Percentiles rank a stretch among this genome's conserved stretches.
phyloP scores from a whole-genome alignment of 2,113 vertebrate species.

The Lepisosteus oculatus region DNA sequence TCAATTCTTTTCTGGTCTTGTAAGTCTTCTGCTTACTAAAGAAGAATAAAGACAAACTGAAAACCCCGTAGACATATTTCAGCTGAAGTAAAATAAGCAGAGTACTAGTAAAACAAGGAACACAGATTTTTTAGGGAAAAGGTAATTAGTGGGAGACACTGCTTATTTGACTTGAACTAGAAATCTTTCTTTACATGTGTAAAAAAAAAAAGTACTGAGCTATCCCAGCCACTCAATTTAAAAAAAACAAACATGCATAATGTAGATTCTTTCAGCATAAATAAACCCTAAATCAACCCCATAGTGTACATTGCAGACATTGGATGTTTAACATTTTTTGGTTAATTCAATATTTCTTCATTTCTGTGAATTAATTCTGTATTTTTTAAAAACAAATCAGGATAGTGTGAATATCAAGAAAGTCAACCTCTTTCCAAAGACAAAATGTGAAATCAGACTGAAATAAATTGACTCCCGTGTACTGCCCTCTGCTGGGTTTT shows the following conservation, averaged over 20 bases:
- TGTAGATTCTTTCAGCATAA: neutral
- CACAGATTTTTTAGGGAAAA: neutral
- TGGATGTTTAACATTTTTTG: neutral
- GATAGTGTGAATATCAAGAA: too few relatives aligned
- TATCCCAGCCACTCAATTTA: neutral
- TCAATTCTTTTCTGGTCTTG: neutral
- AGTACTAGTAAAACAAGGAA: neutral
- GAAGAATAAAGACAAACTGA: neutral
- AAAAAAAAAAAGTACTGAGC: neutral
- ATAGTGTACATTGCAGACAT: too few relatives aligned
- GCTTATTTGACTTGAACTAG: neutral
- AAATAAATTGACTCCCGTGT: too few relatives aligned
- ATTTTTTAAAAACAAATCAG: too few relatives aligned
- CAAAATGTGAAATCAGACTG: too few relatives aligned
- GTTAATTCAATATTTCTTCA: neutral
- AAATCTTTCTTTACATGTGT: neutral
- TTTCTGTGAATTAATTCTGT: neutral
- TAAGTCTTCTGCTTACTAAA: neutral
- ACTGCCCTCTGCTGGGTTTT: too few relatives aligned
- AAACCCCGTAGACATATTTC: neutral
- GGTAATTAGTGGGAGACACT: neutral
- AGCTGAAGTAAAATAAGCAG: neutral
- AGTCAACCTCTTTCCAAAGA: too few relatives aligned
- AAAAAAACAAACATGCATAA: constrained; percentile 8
- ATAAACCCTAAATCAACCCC: constrained; percentile 1